Percentiles rank a stretch among this genome's conserved stretches.
phyloP scores from a whole-genome alignment of 2,888 invertebrate species.

The Tenthredo livida region DNA sequence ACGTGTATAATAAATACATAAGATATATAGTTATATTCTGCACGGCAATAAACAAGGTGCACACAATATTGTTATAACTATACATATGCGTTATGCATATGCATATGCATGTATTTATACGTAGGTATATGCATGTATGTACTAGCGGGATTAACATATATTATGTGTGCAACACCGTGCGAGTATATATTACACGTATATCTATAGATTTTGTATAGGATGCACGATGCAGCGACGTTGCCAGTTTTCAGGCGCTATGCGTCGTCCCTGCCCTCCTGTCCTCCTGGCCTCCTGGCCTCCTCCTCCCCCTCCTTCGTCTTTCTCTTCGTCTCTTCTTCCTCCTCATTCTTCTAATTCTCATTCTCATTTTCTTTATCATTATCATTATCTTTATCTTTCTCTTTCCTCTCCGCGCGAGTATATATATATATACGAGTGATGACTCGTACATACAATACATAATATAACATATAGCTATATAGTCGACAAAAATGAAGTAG shows the following conservation, averaged over 20 bases:
- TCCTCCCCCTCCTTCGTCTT: not conserved
- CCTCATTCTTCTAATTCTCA: conserved; percentile 28
- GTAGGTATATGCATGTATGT: not conserved
- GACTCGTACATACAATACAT: not conserved
- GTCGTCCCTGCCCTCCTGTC: conserved; percentile 51
- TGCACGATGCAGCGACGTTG: conserved; percentile 44
- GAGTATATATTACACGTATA: not conserved
- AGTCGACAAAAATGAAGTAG: not conserved
- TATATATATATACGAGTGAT: too few relatives aligned
- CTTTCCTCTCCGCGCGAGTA: not conserved
- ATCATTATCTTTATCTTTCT: conserved; percentile 12
- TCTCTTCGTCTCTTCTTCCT: not conserved
- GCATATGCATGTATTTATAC: conserved; percentile 52
- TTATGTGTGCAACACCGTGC: conserved; percentile 16
- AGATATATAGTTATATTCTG: conserved; percentile 5
- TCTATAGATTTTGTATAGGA: not conserved
- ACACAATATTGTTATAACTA: conserved; percentile 55
- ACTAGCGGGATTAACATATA: not conserved
- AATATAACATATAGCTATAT: not conserved
- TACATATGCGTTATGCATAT: not conserved
- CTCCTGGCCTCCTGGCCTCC: conserved; percentile 43
- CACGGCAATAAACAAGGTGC: conserved; percentile 64
- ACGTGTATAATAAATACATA: not conserved
- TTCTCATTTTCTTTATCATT: not conserved
- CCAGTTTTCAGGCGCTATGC: conserved; percentile 48